Percentiles rank a stretch among this genome's conserved stretches.
These are phyloP conservation scores for Odontomachus brunneus DNA, from an alignment of 1,140 invertebrate genomes.

Conservation along the genomic window DNA sequence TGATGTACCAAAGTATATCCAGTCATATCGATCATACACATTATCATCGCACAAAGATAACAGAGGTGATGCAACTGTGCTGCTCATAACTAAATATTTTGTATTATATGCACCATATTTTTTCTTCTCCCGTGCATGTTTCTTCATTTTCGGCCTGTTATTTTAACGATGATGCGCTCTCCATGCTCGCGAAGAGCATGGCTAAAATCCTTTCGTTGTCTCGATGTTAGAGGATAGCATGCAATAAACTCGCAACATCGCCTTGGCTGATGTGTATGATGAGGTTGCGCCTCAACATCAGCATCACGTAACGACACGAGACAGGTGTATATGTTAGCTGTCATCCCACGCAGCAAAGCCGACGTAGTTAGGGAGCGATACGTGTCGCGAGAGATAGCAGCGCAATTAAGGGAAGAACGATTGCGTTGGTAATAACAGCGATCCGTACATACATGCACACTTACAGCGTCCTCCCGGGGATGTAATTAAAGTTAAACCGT, in stretches of 20 bases:
- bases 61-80: no score
- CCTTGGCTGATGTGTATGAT: constrained; percentile 16
- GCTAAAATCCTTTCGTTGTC: constrained; percentile 36
- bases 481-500: constrained; percentile 32
- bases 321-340: constrained; percentile 18
- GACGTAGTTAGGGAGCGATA: constrained; percentile 31
- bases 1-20: no score
- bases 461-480: not conserved
- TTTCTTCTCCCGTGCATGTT: no score
- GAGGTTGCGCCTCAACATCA: constrained; percentile 29
- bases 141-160: not conserved
- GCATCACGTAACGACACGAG: constrained; percentile 19
- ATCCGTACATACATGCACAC: not conserved
- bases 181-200: not conserved
- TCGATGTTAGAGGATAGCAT: not conserved
- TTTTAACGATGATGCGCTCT: not conserved
- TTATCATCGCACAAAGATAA: no score
- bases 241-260: constrained; percentile 39
- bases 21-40: no score
- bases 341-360: constrained; percentile 47
- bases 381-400: constrained; percentile 33
- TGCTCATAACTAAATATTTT: no score
- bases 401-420: constrained; percentile 40
- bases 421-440: not conserved
- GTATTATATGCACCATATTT: no score